Evolutionary conservation across 2,888 invertebrate genomes (phyloP).

Genomic region (Xanthia togata): DNA sequence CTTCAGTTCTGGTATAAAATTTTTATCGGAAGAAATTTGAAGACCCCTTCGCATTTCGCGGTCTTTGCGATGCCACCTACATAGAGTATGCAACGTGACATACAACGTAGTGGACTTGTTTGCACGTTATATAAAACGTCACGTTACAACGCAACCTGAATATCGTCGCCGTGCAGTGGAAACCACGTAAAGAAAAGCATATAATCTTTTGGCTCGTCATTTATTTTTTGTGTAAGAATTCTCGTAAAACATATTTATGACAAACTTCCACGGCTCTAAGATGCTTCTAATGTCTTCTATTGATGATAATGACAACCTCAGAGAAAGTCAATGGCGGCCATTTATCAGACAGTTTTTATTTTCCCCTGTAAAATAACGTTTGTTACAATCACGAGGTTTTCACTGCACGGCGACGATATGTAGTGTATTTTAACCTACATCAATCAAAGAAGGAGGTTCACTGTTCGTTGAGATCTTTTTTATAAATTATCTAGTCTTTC

Average conservation of each 20-base stretch:
- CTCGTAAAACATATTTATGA: no score
- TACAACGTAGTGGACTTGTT: not conserved
- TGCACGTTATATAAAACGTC: conserved; percentile 6
- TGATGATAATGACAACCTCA: no score
- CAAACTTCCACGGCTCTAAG: no score
- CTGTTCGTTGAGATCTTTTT: not conserved
- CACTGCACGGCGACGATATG: no score
- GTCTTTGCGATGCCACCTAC: conserved; percentile 11
- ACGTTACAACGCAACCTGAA: not conserved
- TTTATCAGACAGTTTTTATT: no score
- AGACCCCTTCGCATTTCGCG: conserved; percentile 4
- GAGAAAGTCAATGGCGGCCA: no score
- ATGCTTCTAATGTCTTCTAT: no score
- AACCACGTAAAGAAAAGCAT: not conserved
- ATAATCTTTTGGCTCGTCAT: no score
- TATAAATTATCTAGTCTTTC: no score
- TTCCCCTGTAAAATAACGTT: no score
- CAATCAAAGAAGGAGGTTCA: not conserved
- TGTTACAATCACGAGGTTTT: no score
- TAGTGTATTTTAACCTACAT: not conserved
- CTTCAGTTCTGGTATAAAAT: conserved; percentile 12
- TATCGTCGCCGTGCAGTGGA: not conserved
- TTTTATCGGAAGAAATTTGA: conserved; percentile 6
- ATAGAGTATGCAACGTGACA: conserved; percentile 28
- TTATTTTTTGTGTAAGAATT: no score